phyloP scores from a whole-genome alignment of 2,113 vertebrate species.

The Tretioscincus oriximinensis region DNA sequence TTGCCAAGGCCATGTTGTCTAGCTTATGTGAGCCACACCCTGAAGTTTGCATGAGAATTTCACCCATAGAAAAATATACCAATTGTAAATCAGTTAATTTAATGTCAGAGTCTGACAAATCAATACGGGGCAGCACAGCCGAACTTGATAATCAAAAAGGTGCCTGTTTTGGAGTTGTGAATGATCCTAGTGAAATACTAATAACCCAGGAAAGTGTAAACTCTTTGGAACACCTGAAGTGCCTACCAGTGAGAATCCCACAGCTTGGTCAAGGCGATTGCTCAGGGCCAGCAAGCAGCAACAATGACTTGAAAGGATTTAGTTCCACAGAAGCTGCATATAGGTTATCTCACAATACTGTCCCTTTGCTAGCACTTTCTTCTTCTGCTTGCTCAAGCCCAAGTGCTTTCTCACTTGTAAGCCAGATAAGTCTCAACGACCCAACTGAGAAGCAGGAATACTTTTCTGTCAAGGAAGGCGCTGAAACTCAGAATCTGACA shows the following conservation, averaged over 20 bases:
- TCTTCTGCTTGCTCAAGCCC: background rate
- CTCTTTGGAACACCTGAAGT: background rate
- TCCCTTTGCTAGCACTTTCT: conserved; percentile 52
- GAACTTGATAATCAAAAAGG: conserved; percentile 46
- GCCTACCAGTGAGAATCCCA: conserved; percentile 34
- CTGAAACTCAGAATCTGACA: conserved; percentile 31
- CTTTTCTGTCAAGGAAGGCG: conserved; percentile 34
- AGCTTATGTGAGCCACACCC: conserved; percentile 26
- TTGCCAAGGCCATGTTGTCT: conserved; percentile 14
- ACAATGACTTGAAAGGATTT: conserved; percentile 47
- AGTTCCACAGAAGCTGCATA: conserved; percentile 45
- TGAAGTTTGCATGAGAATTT: conserved; percentile 34
- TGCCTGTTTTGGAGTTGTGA: conserved; percentile 49
- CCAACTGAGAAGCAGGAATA: background rate
- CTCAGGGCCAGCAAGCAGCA: conserved; percentile 19
- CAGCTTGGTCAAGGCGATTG: conserved; percentile 47
- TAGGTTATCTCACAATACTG: conserved; percentile 46
- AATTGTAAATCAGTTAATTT: conserved; percentile 39
- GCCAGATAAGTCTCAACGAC: fast-evolving
- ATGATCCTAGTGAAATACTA: conserved; percentile 39
- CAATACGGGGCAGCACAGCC: conserved; percentile 44
- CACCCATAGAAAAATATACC: conserved; percentile 37
- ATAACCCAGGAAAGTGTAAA: conserved; percentile 34
- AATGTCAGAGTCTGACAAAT: conserved; percentile 45
- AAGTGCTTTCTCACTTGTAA: conserved; percentile 9